Percentiles rank a stretch among this genome's conserved stretches.
Conservation (phyloP, 2,888 invertebrate genomes). For the Apodemia hepburni region DNA sequence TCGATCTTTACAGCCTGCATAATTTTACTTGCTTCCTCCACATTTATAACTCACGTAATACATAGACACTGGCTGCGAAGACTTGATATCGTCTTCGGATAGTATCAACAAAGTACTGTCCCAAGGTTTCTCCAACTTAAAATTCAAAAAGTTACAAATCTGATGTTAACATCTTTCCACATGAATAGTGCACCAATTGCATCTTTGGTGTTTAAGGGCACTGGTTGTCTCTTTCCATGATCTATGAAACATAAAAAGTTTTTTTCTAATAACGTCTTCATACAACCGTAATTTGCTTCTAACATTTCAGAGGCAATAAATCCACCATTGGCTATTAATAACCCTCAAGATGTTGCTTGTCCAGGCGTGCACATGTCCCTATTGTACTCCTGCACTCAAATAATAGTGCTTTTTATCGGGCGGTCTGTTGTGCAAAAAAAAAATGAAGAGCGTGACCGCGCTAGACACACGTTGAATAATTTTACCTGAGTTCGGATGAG, state of each 20-base stretch:
- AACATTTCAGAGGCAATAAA: conserved; percentile 8
- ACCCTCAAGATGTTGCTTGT: conserved; percentile 32
- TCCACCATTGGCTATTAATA: conserved; percentile 38
- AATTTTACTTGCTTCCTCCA: too few species aligned
- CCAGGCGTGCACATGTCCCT: conserved; percentile 37
- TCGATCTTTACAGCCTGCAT: too few species aligned
- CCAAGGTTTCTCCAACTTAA: too few species aligned
- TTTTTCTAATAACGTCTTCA: conserved; percentile 14
- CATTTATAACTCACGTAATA: too few species aligned
- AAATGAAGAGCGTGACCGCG: conserved; percentile 42
- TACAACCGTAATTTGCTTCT: conserved; percentile 18
- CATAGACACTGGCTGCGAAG: too few species aligned
- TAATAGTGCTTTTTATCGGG: conserved; percentile 45
- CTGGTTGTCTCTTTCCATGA: too few species aligned
- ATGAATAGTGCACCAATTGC: too few species aligned
- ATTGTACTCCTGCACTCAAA: conserved; percentile 42
- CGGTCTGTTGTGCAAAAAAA: conserved; percentile 49
- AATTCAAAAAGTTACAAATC: too few species aligned
- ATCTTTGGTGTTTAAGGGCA: too few species aligned
- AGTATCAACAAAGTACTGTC: too few species aligned
- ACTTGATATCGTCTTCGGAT: too few species aligned
- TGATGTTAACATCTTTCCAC: too few species aligned
- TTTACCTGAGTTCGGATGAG: conserved; percentile 34
- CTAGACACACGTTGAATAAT: conserved; percentile 32
- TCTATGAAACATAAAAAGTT: background rate